Conservation (phyloP, 1,140 invertebrate genomes). For the Ceratina japonica region DNA sequence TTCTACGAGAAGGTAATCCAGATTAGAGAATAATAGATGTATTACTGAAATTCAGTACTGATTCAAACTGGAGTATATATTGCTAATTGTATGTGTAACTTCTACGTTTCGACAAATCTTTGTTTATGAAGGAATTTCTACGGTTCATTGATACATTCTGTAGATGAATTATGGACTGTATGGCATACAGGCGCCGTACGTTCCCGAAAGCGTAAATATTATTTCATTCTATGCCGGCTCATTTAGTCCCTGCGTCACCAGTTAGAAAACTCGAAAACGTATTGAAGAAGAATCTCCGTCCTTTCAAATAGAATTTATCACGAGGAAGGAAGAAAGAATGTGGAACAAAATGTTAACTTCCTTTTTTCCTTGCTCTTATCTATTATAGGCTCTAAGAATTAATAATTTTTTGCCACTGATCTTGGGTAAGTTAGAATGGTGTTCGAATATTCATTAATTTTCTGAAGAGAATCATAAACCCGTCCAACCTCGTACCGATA, state of each 20-base stretch:
- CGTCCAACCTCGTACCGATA: neutral
- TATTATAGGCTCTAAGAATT: too few species aligned
- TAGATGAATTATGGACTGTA: conserved; percentile 25
- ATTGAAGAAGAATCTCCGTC: neutral
- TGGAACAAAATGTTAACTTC: too few species aligned
- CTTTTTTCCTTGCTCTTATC: too few species aligned
- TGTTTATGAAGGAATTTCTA: neutral
- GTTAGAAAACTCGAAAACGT: neutral
- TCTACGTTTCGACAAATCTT: neutral
- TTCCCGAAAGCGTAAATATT: conserved; percentile 43
- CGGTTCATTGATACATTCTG: conserved; percentile 20
- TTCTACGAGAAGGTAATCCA: too few species aligned
- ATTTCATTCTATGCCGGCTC: conserved; percentile 20
- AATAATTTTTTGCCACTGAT: too few species aligned
- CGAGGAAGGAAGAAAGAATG: neutral
- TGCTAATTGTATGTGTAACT: too few species aligned
- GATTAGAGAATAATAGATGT: too few species aligned
- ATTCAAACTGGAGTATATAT: too few species aligned
- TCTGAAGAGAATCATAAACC: neutral
- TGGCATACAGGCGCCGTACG: neutral
- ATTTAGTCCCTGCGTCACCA: conserved; percentile 17
- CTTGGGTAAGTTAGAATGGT: too few species aligned
- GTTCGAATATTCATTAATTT: too few species aligned
- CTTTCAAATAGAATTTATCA: neutral
- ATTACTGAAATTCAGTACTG: too few species aligned